phyloP scores from a whole-genome alignment of 2,113 vertebrate genomes.

The Piprites chloris region DNA sequence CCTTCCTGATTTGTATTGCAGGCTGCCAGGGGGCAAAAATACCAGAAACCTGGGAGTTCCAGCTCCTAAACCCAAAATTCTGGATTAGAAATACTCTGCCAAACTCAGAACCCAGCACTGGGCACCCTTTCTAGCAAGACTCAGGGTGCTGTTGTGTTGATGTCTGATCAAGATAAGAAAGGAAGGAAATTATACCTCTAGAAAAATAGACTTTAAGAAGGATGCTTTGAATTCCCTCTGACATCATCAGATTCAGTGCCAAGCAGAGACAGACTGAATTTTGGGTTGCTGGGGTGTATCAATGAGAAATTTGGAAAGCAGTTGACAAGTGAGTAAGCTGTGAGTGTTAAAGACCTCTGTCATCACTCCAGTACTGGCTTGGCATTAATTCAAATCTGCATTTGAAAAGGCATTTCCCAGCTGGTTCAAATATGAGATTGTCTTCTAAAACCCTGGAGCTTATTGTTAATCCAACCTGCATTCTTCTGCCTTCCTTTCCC shows the following conservation, averaged over 20 bases:
- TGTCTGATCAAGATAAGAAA: not conserved
- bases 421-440: not conserved
- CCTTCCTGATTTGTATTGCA: not conserved
- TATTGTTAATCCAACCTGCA: not conserved
- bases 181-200: not conserved
- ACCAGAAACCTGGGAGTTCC: not conserved
- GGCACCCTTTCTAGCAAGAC: not conserved
- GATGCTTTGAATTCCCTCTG: not conserved
- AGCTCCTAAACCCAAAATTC: not conserved
- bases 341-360: not conserved
- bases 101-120: not conserved
- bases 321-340: not conserved
- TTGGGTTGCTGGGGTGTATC: not conserved
- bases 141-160: not conserved
- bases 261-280: not conserved
- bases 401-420: not conserved
- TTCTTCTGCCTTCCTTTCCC: not conserved
- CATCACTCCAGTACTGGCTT: not conserved
- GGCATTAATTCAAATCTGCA: not conserved
- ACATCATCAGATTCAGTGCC: not conserved
- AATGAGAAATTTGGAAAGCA: not conserved
- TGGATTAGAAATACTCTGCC: not conserved
- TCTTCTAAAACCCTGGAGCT: not conserved
- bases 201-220: not conserved
- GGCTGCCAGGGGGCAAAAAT: not conserved